phyloP scores from a whole-genome alignment of 2,888 invertebrate species.

The Meiosimyza platycephala region DNA sequence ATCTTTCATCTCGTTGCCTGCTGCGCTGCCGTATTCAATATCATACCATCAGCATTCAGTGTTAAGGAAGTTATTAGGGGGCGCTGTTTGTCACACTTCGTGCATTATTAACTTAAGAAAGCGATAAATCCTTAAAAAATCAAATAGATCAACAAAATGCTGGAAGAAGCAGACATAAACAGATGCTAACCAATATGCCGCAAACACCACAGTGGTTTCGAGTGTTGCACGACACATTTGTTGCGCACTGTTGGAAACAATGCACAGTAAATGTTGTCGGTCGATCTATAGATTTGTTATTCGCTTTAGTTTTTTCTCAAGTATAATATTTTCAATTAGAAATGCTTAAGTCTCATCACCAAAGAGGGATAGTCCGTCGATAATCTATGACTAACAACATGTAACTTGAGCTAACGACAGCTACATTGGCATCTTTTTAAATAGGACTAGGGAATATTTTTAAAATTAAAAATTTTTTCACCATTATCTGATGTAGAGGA shows the following conservation, averaged over 20 bases:
- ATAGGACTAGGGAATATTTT: no score
- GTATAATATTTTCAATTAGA: background rate
- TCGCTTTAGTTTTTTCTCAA: no score
- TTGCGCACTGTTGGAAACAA: background rate
- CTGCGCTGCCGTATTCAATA: background rate
- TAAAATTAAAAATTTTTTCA: no score
- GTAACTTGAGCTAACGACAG: background rate
- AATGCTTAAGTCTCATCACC: background rate
- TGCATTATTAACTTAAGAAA: slow-evolving; percentile 15
- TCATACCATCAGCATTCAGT: background rate
- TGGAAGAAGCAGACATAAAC: background rate
- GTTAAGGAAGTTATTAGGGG: slow-evolving; percentile 1
- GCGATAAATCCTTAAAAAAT: slow-evolving; percentile 23
- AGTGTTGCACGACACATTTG: background rate
- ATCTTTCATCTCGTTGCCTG: slow-evolving; percentile 42
- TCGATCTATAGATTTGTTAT: background rate
- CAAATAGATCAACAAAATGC: slow-evolving; percentile 13
- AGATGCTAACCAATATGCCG: slow-evolving; percentile 12
- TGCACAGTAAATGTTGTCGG: background rate
- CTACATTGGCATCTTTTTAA: background rate
- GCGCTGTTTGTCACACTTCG: slow-evolving; percentile 19
- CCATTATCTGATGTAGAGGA: no score
- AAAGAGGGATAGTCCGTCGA: slow-evolving; percentile 15
- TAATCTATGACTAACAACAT: slow-evolving; percentile 28
- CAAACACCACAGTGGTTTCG: background rate